Evolutionary conservation across 2,797 vertebrate species (phyloP), one percentile per base, ranked within the genome.

Genomic region (Poecilia velifera): DNA sequence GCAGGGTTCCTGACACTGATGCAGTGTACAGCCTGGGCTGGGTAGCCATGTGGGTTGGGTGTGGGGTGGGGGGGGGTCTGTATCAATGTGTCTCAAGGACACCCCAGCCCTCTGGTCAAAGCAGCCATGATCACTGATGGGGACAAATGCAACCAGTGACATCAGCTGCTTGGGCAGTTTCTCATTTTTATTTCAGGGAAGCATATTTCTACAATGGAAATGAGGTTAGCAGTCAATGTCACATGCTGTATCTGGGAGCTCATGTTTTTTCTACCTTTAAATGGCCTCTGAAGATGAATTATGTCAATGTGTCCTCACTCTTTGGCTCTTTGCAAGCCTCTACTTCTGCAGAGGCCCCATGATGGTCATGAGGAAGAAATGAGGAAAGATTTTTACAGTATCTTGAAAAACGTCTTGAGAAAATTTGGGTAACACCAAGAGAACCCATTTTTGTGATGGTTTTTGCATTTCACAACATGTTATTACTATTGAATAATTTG

Each of bases 41-140:
- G 78, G 12, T 7, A 5, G 47, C 55, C 12, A 0, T 28, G n/a
- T 31, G 51, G 31, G 36, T 72, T 8, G 22, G 49, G 49, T 53
- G 51, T 51, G 70, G 31, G 18, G 47, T 10, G 18, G 18, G 64
- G 18, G 64, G 22, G 81, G 68, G 77, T 81, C 78, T 87, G 82
- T 86, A 90, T 94, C 92, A 87, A 88, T 84, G 85, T 84, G 90
- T 96, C 92, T 96, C 95, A 96, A 96, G 96, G 96, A 96, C 96
- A 86, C 89, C 90, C 86, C 87, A 77, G 93, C 92, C 94, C 93
- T 87, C 88, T 87, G 94, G 93, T 89, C 51, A 70, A 83, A 90
- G 90, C 90, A 90, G 92, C 92, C 93, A 92, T 91, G 88, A 76
- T 82, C 93, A 88, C 90, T 93, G 94, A 95, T 93, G 91, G 91